Evolutionary conservation across 2,797 vertebrate species (phyloP).

Genomic region (Fringilla coelebs): DNA sequence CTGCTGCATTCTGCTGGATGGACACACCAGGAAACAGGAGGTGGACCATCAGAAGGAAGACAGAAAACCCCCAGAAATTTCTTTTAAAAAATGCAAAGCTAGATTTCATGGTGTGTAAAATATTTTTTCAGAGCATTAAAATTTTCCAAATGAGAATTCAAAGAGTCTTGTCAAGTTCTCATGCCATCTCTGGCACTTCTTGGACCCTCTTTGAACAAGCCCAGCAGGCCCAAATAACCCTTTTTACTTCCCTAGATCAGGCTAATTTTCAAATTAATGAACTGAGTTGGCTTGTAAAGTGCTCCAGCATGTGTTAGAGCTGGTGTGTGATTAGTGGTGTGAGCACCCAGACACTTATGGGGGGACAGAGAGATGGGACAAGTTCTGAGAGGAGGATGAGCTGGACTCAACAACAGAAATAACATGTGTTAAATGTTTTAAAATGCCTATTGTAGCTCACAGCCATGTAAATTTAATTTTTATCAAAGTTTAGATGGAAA

Average conservation of each 20-base stretch:
- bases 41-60: background rate
- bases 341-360: background rate
- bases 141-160: background rate
- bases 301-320: background rate
- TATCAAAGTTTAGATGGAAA: background rate
- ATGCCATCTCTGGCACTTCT: background rate
- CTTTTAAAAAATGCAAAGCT: background rate
- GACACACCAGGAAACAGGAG: background rate
- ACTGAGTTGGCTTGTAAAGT: background rate
- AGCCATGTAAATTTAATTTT: background rate
- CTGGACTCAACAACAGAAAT: background rate
- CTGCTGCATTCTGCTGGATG: background rate
- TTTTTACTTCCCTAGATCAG: background rate
- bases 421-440: background rate
- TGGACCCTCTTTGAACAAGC: background rate
- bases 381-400: background rate
- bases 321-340: background rate
- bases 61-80: accelerated
- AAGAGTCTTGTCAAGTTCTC: background rate
- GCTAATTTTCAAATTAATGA: background rate
- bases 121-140: background rate
- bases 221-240: background rate
- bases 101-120: background rate
- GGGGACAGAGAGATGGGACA: background rate
- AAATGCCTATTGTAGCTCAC: background rate